Conservation (phyloP, 2,888 invertebrate species). For the Auanema freiburgensis region DNA sequence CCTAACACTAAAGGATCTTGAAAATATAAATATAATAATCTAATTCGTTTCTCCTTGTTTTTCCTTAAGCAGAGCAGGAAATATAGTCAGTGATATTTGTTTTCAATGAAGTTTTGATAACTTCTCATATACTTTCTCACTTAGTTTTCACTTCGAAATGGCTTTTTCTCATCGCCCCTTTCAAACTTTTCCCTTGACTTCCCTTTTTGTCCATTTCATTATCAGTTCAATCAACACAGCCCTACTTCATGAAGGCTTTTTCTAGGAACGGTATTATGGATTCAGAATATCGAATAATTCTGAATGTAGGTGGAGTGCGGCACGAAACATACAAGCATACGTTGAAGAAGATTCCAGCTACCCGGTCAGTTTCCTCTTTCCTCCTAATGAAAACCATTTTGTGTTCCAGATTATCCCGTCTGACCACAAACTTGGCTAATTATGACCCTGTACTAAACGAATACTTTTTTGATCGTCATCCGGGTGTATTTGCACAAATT, state of each 20-base stretch:
- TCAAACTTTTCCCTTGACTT: not conserved
- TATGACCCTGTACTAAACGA: conserved; percentile 99
- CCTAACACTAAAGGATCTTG: too few species aligned
- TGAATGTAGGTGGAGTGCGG: conserved; percentile 94
- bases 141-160: too few species aligned
- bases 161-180: too few species aligned
- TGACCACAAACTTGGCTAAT: conserved; percentile 93
- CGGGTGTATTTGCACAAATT: conserved; percentile 86
- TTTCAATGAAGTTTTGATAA: too few species aligned
- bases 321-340: conserved; percentile 76
- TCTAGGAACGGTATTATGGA: conserved; percentile 56
- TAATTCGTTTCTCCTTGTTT: too few species aligned
- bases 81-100: too few species aligned
- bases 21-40: too few species aligned
- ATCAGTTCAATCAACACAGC: not conserved
- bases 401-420: conserved; percentile 66
- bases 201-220: not conserved
- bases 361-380: conserved; percentile 68
- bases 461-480: conserved; percentile 89
- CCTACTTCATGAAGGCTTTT: not conserved
- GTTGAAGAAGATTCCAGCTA: conserved; percentile 85
- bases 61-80: too few species aligned
- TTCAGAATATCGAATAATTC: conserved; percentile 78
- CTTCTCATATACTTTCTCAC: too few species aligned
- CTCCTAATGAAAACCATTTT: conserved; percentile 13